phyloP scores from a whole-genome alignment of 2,113 vertebrate genomes.

The Toxotes chatareus region DNA sequence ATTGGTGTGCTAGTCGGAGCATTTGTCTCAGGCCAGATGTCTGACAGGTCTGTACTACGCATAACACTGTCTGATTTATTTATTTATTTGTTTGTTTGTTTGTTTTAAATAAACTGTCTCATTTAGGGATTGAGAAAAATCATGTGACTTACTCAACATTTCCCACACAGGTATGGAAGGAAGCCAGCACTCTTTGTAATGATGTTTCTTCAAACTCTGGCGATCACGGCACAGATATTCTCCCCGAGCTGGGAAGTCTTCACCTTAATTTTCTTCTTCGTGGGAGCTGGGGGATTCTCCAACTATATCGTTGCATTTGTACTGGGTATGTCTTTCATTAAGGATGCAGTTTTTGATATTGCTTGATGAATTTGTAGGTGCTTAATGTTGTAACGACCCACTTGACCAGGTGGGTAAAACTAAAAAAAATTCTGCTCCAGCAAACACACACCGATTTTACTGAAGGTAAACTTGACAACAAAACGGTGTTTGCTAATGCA shows the following conservation, averaged over 20 bases:
- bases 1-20: slow-evolving; percentile 89
- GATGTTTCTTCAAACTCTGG: slow-evolving; percentile 88
- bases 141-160: not conserved
- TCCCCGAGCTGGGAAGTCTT: slow-evolving; percentile 91
- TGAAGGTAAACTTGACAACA: too few species aligned
- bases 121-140: not conserved
- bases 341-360: not conserved
- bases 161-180: slow-evolving; percentile 87
- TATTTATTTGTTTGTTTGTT: too few species aligned
- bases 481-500: too few species aligned
- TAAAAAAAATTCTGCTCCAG: too few species aligned
- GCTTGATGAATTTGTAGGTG: not conserved
- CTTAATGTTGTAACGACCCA: too few species aligned
- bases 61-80: too few species aligned
- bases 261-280: slow-evolving; percentile 85
- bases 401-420: too few species aligned
- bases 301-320: slow-evolving; percentile 93
- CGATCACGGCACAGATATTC: slow-evolving; percentile 89
- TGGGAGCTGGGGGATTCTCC: slow-evolving; percentile 90
- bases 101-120: not conserved
- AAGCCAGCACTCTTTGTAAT: slow-evolving; percentile 89
- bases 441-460: too few species aligned
- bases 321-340: slow-evolving; percentile 82
- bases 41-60: slow-evolving; percentile 87
- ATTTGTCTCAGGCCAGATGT: slow-evolving; percentile 90